Evolutionary conservation across 1,140 invertebrate genomes (phyloP).

Genomic region (Drosophila burlai): DNA sequence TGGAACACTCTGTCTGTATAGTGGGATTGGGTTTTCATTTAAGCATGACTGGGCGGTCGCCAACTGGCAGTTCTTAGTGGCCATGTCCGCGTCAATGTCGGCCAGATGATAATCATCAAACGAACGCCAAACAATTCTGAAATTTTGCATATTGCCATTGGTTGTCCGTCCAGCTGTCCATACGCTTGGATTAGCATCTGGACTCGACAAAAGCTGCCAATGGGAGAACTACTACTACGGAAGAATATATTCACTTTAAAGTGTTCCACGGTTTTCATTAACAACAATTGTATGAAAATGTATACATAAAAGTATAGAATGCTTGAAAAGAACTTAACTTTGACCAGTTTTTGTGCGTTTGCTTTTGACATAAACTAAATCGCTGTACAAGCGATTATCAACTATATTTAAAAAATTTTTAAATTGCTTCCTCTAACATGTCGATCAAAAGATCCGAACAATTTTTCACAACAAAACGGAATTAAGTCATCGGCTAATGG

Average conservation of each 20-base stretch:
- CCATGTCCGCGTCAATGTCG: conserved; percentile 26
- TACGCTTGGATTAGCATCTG: conserved; percentile 6
- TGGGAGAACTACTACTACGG: background rate
- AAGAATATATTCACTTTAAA: background rate
- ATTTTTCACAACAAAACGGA: conserved; percentile 4
- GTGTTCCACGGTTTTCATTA: background rate
- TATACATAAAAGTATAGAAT: background rate
- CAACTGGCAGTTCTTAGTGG: conserved; percentile 40
- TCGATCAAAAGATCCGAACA: background rate
- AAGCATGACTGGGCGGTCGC: conserved; percentile 13
- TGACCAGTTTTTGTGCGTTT: background rate
- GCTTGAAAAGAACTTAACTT: background rate
- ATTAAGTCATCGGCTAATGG: background rate
- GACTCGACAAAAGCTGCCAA: background rate
- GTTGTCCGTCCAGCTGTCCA: conserved; percentile 4
- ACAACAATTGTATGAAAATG: background rate
- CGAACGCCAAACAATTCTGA: conserved; percentile 17
- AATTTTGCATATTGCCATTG: conserved; percentile 28
- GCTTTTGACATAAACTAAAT: background rate
- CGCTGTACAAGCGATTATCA: background rate
- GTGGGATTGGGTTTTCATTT: conserved; percentile 28
- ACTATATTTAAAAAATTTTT: conserved; percentile 1
- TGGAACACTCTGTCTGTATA: background rate
- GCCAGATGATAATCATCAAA: conserved; percentile 35
- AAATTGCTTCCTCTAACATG: background rate